Base-by-base conservation (phyloP, 1,140 invertebrate genomes). In the Drosophila nannoptera region DNA sequence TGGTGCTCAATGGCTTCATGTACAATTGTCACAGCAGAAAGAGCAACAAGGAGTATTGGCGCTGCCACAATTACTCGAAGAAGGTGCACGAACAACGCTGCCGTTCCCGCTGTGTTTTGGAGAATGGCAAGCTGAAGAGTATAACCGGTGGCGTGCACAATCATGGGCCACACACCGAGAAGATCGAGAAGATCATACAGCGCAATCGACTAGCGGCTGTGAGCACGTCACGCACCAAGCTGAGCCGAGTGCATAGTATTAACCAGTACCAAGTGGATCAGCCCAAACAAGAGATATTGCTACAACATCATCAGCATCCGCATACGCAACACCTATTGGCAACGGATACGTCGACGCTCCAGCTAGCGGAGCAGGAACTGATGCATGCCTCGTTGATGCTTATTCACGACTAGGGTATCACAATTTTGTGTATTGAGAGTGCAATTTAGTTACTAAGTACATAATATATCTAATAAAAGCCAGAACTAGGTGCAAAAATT, bases 31-130 rank as follows among this genome's bases (percentile, higher is more conserved):
- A 90, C 46, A 89, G 88, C n/a, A 72, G 76, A 0, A 88, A 88
- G 40, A 88, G 73, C 56, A 84, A 81, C 53, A 89, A 89, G 49
- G 83, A 87, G 49, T 90, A 90, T 14, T 90, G 88, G 87, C 83
- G 89, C 22, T 90, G 89, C 31, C 89, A 90, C 62, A 90, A 90
- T 55, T 90, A 90, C 52, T 90, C 89, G 0, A 90, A 89, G 46
- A 88, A 89, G 48, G 61, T 71, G 22, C 76, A 87, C 46, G 74
- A 78, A 14, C 58, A 82, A 55, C 87, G 89, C 29, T 90, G 89
- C 53, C 83, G 89, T n/a, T 88, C 89, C 0, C 77, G 89, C 8
- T 90, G 89, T 49, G 88, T 90, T 0, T 50, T 90, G 4, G 88
- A 89, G 11, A 80, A 82, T 52, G 87, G 87, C 5, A 80, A 73